Base-by-base conservation (phyloP, 1,140 invertebrate species). In the Centruroides sculpturatus region DNA sequence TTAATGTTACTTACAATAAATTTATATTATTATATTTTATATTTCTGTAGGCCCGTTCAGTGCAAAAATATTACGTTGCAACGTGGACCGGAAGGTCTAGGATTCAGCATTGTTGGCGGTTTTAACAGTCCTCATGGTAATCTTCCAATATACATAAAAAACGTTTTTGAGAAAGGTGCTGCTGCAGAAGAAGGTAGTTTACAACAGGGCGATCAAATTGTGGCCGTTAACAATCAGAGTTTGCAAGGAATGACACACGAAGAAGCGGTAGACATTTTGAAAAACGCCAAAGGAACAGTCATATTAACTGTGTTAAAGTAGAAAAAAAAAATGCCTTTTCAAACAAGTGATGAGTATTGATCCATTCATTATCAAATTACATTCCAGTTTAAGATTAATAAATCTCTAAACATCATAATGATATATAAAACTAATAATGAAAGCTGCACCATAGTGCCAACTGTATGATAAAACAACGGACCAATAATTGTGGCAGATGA, bases 81-180 rank as follows among this genome's bases (percentile, higher is more conserved):
- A 50, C 80, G 85, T 60, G 85, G 85, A 41, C 78, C 81, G 46
- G 85, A 85, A 56, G 85, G 85, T 1, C 78, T 97, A 3, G 94
- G 94, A 10, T 78, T 98, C 3, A 83, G 83, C 53, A 86, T 98
- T 62, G 81, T 93, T 4, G 93, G 93, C 9, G 93, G 93, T 55
- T 84, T 83, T 57, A 92, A 96, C 71, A 95, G 92, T 0, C 77
- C 86, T 41, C 78, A 85, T 69, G 87, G 87, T 66, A 83, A 84
- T 34, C 78, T 89, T 35, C 87, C 87, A 47, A 88, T 93, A 55
- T 85, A 95, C 62, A 83, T 97, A 60, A 83, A 94, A 66, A 92
- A 95, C 71, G 83, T 97, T n/a, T 94, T 91, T 71, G 83, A 87
- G 11, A 86, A 89, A 64, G 91, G 93, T n/a, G 88, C 85, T 4